Conservation (phyloP, 2,888 invertebrate genomes). For the Emmelina monodactyla region DNA sequence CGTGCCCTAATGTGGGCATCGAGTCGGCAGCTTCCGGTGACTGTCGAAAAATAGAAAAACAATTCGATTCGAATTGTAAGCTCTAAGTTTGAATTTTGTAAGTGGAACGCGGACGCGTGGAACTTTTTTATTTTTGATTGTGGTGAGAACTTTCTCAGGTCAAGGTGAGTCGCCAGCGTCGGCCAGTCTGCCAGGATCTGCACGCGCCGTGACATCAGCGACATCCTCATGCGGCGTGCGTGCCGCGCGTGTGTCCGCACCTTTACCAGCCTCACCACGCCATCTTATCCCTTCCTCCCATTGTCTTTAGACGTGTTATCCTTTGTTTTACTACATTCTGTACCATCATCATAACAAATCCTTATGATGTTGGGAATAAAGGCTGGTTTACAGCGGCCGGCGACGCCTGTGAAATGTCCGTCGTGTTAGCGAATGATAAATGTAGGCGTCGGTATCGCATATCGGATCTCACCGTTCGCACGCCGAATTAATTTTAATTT, state of each 20-base stretch:
- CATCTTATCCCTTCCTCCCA: conserved; percentile 49
- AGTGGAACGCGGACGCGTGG: too few species aligned
- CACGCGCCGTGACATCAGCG: conserved; percentile 43
- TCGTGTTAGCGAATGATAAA: conserved; percentile 66
- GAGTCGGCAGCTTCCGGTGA: conserved; percentile 46
- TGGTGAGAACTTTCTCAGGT: neutral
- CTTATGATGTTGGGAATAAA: conserved; percentile 36
- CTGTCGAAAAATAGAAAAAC: neutral
- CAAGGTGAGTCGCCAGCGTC: conserved; percentile 28
- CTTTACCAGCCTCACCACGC: conserved; percentile 33
- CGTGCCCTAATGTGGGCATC: conserved; percentile 36
- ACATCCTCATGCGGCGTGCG: conserved; percentile 46
- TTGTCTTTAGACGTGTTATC: conserved; percentile 57
- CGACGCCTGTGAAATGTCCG: conserved; percentile 56
- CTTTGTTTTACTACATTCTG: conserved; percentile 51
- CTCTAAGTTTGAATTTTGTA: too few species aligned
- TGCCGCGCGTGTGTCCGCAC: conserved; percentile 33
- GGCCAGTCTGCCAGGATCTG: conserved; percentile 46
- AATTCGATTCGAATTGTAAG: neutral
- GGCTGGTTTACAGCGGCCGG: conserved; percentile 38
- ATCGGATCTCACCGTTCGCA: conserved; percentile 65
- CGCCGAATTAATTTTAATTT: conserved; percentile 68
- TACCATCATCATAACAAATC: too few species aligned
- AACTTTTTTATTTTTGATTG: neutral
- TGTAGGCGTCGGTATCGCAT: conserved; percentile 64